These are phyloP conservation scores for Epizoanthus ramosus DNA, from an alignment of 92 coral and sea anemone genomes.

Conservation along the genomic window DNA sequence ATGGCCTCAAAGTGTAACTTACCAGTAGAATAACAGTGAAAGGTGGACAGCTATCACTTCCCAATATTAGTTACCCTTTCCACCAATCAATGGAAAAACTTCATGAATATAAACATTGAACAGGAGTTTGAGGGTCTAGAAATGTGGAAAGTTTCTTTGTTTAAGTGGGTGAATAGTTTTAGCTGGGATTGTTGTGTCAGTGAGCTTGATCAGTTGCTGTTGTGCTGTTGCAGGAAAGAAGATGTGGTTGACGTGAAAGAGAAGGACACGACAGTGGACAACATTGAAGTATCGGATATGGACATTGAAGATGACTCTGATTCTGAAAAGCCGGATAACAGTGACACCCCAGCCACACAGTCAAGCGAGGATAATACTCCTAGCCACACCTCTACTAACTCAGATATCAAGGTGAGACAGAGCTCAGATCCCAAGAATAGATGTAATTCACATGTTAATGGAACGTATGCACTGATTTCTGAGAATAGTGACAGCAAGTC, in stretches of 20 bases:
- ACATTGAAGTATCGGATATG: conserved; percentile 98
- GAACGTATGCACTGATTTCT: too few relatives aligned
- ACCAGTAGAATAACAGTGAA: too few relatives aligned
- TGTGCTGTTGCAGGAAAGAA: conserved; percentile 32
- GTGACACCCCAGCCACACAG: conserved; percentile 55
- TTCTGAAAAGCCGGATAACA: conserved; percentile 76
- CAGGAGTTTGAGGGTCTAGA: too few relatives aligned
- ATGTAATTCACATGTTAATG: too few relatives aligned
- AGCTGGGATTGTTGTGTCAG: neutral
- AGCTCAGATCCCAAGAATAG: conserved; percentile 34
- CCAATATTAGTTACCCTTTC: too few relatives aligned
- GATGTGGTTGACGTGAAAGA: conserved; percentile 59
- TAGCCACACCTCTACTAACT: conserved; percentile 29
- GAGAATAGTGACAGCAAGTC: too few relatives aligned
- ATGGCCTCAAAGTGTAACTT: too few relatives aligned
- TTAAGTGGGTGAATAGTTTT: neutral
- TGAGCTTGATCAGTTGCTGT: neutral
- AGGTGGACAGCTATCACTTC: too few relatives aligned
- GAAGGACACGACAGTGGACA: conserved; percentile 92
- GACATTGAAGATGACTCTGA: conserved; percentile 95
- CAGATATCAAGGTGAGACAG: conserved; percentile 52
- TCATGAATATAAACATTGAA: too few relatives aligned
- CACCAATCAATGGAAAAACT: too few relatives aligned
- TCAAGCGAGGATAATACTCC: conserved; percentile 36
- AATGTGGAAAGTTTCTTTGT: too few relatives aligned